Conservation (phyloP, 2,113 vertebrate species). For the Daubentonia madagascariensis region DNA sequence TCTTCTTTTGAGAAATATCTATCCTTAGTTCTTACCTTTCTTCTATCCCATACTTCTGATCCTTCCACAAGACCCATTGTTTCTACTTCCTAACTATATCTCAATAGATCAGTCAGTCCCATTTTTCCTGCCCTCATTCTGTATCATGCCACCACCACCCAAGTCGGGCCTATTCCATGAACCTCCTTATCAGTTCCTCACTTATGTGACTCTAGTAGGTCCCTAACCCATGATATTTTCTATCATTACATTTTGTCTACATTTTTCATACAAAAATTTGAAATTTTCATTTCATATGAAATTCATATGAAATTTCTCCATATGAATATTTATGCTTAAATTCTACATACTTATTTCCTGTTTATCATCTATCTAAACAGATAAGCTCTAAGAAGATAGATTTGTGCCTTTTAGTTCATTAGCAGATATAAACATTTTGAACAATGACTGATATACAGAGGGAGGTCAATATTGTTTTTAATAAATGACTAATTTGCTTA, state of each 20-base stretch:
- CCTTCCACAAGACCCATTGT: not conserved
- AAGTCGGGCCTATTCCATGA: no score
- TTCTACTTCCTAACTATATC: not conserved
- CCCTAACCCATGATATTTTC: not conserved
- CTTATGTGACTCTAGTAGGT: not conserved
- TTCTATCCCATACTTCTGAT: not conserved
- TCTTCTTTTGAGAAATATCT: not conserved
- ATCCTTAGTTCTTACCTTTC: not conserved
- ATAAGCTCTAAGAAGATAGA: not conserved
- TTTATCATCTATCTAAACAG: not conserved
- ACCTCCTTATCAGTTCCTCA: not conserved
- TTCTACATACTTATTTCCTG: not conserved
- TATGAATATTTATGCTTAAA: not conserved
- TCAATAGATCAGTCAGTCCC: not conserved
- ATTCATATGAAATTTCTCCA: no score
- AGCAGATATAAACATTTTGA: not conserved
- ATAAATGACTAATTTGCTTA: not conserved
- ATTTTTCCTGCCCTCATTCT: not conserved
- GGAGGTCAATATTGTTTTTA: not conserved
- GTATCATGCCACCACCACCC: fast-evolving
- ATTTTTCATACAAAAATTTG: no score
- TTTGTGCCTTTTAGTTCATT: not conserved
- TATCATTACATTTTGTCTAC: not conserved
- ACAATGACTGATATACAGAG: not conserved
- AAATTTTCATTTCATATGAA: no score